Percentiles rank a stretch among this genome's conserved stretches.
Evolutionary conservation across 2,888 invertebrate genomes (phyloP).

Genomic region (Melangyna quadrimaculata): DNA sequence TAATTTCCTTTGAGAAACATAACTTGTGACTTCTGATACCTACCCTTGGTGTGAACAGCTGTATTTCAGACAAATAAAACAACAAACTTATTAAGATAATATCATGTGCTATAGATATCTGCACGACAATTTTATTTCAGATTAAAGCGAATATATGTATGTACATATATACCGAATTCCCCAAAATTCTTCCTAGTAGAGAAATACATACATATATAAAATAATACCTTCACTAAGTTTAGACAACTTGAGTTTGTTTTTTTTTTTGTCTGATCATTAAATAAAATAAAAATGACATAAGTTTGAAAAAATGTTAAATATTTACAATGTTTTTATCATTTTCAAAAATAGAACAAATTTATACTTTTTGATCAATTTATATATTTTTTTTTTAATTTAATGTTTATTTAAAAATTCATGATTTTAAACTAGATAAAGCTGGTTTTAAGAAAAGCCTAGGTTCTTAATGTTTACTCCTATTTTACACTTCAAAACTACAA

Average conservation of each 20-base stretch:
- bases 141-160: neutral
- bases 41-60: slow-evolving; percentile 18
- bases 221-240: neutral
- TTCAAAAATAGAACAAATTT: neutral
- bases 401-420: neutral
- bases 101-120: neutral
- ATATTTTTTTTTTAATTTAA: neutral
- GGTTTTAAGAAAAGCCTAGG: too few relatives aligned
- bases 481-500: neutral
- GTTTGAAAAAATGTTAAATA: slow-evolving; percentile 9
- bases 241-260: neutral
- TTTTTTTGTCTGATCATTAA: neutral
- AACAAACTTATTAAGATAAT: neutral
- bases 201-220: neutral
- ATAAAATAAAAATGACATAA: slow-evolving; percentile 5
- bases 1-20: slow-evolving; percentile 38
- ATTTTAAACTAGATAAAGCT: neutral
- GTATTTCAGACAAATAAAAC: slow-evolving; percentile 6
- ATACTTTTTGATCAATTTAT: neutral
- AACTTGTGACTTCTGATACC: slow-evolving; percentile 1
- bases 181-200: neutral
- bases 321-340: neutral
- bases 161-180: neutral
- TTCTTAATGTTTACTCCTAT: neutral
- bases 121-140: neutral